These are phyloP conservation scores for Corythornis cristatus DNA, from an alignment of 2,113 vertebrate species.

Conservation along the genomic window DNA sequence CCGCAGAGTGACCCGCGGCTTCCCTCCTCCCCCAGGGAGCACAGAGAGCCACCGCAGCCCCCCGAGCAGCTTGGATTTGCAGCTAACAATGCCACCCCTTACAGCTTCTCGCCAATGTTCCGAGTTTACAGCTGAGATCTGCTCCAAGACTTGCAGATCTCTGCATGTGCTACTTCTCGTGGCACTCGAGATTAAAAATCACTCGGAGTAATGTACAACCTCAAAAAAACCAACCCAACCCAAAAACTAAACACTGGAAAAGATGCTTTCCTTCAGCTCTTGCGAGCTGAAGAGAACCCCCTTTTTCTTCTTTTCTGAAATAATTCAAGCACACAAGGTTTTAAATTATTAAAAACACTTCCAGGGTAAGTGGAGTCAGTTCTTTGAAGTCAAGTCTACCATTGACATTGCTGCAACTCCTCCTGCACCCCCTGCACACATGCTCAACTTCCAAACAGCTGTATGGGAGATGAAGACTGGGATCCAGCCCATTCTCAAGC, in stretches of 20 bases:
- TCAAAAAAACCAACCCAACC: neutral
- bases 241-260: neutral
- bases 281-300: neutral
- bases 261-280: conserved; percentile 56
- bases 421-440: neutral
- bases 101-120: conserved; percentile 68
- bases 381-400: neutral
- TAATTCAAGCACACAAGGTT: neutral
- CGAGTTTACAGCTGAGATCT: conserved; percentile 45
- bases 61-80: conserved; percentile 74
- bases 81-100: conserved; percentile 73
- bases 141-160: conserved; percentile 19
- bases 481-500: neutral
- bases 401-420: neutral
- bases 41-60: conserved; percentile 74
- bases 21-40: conserved; percentile 77
- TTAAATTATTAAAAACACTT: neutral
- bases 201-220: neutral
- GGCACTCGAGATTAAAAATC: neutral
- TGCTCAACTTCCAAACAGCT: neutral
- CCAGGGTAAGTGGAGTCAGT: neutral
- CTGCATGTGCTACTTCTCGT: neutral
- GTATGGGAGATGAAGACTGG: neutral
- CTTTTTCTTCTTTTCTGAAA: neutral
- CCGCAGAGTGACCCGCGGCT: conserved; percentile 78